Base-by-base conservation (phyloP, 2,113 vertebrate genomes). In the Pithys albifrons region DNA sequence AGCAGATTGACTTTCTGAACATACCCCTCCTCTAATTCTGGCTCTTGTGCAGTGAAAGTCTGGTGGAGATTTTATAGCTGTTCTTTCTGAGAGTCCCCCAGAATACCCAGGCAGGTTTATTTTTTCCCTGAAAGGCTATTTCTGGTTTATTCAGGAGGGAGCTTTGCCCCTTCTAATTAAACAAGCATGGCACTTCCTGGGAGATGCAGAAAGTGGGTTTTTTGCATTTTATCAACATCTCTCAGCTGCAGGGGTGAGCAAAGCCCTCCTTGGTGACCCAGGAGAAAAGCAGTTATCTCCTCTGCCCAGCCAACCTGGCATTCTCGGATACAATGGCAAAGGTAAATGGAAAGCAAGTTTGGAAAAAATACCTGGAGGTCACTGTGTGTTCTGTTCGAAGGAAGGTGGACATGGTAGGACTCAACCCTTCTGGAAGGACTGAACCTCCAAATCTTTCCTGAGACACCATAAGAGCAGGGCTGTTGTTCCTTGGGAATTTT, bases 111-210 rank as follows among this genome's bases (percentile, higher is more conserved):
- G 54, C 49, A 73, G 59, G 69, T 66, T 86, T 84, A 73, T 75
- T 92, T 80, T 89, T 90, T 57, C 27, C 46, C 76, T 89, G 62
- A 41, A 89, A 91, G 35, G 67, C 58, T 93, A 83, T 96, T 95
- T 86, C 39, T 91, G 84, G 35, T 84, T 84, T 77, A 86, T 80
- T 91, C 90, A 89, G 33, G 49, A 86, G 85, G n/a, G 59, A 94
- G 16, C 55, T 37, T 86, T 87, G 80, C 64, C 85, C 92, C 54
- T 73, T 87, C 84, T 91, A 89, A 91, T 93, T 91, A 84, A 89
- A 86, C 23, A 87, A 86, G 69, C 29, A 10, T 57, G 45, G 80
- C 76, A 19, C 66, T 76, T 76, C 67, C 76, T 73, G 90, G 72
- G 90, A 80, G 77, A 80, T 52, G 64, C 88, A 84, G 80, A 61